Evolutionary conservation across 1,140 invertebrate genomes (phyloP).

Genomic region (Drosophila lacertosa): DNA sequence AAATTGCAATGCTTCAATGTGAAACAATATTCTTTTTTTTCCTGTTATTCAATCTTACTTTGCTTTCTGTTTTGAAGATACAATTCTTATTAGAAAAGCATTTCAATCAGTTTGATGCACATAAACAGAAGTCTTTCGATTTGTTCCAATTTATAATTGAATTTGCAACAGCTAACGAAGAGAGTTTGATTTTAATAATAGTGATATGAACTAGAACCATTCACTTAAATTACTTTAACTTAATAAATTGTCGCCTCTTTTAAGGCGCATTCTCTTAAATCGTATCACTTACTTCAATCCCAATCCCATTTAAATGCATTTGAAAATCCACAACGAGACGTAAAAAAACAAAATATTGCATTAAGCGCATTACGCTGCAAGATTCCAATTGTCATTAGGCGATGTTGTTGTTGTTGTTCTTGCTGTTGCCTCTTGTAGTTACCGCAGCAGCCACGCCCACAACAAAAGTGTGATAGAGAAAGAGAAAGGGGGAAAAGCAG

Average conservation of each 20-base stretch:
- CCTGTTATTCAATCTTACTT: too few relatives aligned
- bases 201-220: too few relatives aligned
- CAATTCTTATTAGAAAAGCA: too few relatives aligned
- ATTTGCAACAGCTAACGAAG: too few relatives aligned
- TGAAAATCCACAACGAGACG: constrained; percentile 5
- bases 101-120: too few relatives aligned
- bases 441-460: constrained; percentile 40
- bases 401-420: constrained; percentile 10
- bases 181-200: too few relatives aligned
- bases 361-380: constrained; percentile 34
- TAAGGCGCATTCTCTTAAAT: neutral
- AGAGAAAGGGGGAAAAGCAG: neutral
- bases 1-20: too few relatives aligned
- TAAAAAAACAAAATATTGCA: constrained; percentile 23
- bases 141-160: too few relatives aligned
- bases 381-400: constrained; percentile 74
- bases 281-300: constrained; percentile 10
- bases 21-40: too few relatives aligned
- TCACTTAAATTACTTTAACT: too few relatives aligned
- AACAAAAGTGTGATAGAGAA: neutral
- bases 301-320: constrained; percentile 34
- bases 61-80: too few relatives aligned
- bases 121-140: too few relatives aligned
- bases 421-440: constrained; percentile 28
- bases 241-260: neutral